Base-by-base conservation (phyloP, 2,888 invertebrate genomes). In the Thereva nobilitata region DNA sequence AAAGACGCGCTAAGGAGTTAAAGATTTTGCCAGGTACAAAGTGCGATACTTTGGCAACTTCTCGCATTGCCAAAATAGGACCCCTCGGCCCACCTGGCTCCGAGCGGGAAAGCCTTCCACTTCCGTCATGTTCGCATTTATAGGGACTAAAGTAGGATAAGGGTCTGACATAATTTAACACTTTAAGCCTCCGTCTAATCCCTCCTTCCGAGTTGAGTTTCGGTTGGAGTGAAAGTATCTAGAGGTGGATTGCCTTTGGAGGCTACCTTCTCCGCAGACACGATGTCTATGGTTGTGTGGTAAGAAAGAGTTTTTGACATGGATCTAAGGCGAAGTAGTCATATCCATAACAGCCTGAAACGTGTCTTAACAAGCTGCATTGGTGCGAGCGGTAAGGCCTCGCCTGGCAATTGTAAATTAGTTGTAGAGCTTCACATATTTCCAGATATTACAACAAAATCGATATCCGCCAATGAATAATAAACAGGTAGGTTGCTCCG, bases 111-210 rank as follows among this genome's bases (percentile, higher is more conserved):
- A 59, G 41, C 64, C 64, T 42, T 45, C 37, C 23, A 42, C 44
- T 55, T 65, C 64, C 55, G 55, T 65, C 64, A 55, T 65, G 64
- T 55, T 65, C 55, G 54, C 49, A 65, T 65, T 65, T 65, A 65
- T 64, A 64, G 44, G 49, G 64, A 55, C 54, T 55, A 54, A 55
- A 65, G 38, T 65, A 23, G 64, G 64, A 65, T 65, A 54, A 65
- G 54, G 64, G 54, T 65, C 64, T 55, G 55, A 65, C 64, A 47
- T 65, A 65, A 65, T 65, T 65, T 65, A 65, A 65, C 64, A 65
- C 64, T 65, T 65, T 65, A 65, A 65, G 55, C 54, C 64, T 8
- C 38, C 40, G 41, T 47, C 64, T 54, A 65, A 65, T 55, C 49
- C 55, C 55, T 49, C 42, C 23, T 49, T 55, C 47, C 47, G 47